Conservation (phyloP, 2,797 vertebrate species). For the Syndactyla subalaris region DNA sequence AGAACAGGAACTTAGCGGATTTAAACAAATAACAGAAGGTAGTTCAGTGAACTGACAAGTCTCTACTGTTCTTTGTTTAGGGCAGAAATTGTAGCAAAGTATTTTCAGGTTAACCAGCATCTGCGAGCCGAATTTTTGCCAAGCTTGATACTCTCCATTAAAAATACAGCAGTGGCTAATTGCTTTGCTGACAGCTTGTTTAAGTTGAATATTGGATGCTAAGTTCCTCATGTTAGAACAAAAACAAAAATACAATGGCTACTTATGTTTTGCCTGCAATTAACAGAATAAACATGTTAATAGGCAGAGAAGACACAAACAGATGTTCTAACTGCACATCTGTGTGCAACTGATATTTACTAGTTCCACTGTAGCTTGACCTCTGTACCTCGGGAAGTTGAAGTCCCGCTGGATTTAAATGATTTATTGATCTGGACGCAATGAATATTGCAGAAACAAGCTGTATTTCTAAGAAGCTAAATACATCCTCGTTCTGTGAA, state of each 20-base stretch:
- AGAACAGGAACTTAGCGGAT: neutral
- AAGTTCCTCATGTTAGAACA: conserved; percentile 46
- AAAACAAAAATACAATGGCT: conserved; percentile 55
- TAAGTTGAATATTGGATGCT: conserved; percentile 28
- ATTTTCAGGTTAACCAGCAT: neutral
- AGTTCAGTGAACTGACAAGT: neutral
- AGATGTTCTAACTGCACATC: conserved; percentile 73
- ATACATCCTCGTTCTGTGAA: conserved; percentile 46
- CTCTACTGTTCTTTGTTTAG: neutral
- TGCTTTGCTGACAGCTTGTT: conserved; percentile 50
- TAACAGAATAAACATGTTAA: conserved; percentile 74
- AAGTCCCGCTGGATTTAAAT: conserved; percentile 57
- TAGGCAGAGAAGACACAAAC: conserved; percentile 71
- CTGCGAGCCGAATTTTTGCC: neutral
- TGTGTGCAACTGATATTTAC: conserved; percentile 72
- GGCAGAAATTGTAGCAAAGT: neutral
- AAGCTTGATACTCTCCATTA: neutral
- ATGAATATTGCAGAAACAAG: conserved; percentile 67
- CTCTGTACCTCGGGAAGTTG: conserved; percentile 68
- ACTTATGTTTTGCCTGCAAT: conserved; percentile 68
- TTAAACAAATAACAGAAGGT: neutral
- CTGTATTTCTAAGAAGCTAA: conserved; percentile 65
- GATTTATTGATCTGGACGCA: conserved; percentile 75
- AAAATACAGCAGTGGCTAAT: conserved; percentile 33
- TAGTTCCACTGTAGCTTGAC: conserved; percentile 70